Percentiles rank a stretch among this genome's conserved stretches.
Evolutionary conservation across 2,888 invertebrate species (phyloP).

Genomic region (Ceraclea dissimilis): DNA sequence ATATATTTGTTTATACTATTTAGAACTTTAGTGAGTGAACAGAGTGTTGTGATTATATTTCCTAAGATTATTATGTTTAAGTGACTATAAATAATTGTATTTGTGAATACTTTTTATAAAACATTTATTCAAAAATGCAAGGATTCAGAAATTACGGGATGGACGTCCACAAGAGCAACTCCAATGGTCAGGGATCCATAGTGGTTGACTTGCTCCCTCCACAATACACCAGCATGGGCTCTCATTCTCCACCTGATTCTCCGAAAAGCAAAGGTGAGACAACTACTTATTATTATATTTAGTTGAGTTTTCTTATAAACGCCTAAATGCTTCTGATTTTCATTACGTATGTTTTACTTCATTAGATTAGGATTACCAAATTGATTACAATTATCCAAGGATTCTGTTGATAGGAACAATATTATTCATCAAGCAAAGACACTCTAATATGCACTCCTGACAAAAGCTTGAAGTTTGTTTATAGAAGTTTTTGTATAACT

Average conservation of each 20-base stretch:
- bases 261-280: constrained; percentile 41
- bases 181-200: constrained; percentile 39
- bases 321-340: not conserved
- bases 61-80: not conserved
- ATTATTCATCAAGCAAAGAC: too few relatives aligned
- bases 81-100: not conserved
- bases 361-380: too few relatives aligned
- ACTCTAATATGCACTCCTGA: too few relatives aligned
- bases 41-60: too few relatives aligned
- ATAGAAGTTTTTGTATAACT: too few relatives aligned
- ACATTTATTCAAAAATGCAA: constrained; percentile 32
- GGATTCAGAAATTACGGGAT: constrained; percentile 39
- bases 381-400: too few relatives aligned
- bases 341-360: not conserved
- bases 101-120: not conserved
- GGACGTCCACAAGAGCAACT: constrained; percentile 30
- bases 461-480: too few relatives aligned
- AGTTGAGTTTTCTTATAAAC: not conserved
- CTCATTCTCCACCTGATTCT: constrained; percentile 43
- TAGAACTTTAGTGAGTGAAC: too few relatives aligned
- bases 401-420: too few relatives aligned
- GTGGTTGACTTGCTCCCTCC: constrained; percentile 54
- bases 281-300: not conserved
- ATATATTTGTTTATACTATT: too few relatives aligned
- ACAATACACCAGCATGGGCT: constrained; percentile 39